Evolutionary conservation across 2,888 invertebrate genomes (phyloP).

Genomic region (Helicoverpa assulta): DNA sequence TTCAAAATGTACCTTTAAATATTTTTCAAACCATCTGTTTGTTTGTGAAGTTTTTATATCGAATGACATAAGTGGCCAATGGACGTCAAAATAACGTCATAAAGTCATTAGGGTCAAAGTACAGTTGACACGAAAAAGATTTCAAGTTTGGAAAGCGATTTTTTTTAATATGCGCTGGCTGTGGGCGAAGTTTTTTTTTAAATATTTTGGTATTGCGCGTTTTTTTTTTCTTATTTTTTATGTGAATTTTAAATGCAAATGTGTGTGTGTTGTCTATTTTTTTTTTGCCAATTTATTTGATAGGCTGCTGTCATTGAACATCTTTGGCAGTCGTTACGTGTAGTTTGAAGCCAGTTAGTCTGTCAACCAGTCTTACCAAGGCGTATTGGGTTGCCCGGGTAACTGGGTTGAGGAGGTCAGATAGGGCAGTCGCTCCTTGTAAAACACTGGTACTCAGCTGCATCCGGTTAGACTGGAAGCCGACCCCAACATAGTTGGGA

Average conservation of each 20-base stretch:
- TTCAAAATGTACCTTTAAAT: background rate
- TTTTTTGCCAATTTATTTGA: too few species aligned
- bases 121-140: conserved; percentile 30
- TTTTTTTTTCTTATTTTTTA: background rate
- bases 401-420: too few species aligned
- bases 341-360: too few species aligned
- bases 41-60: background rate
- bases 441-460: too few species aligned
- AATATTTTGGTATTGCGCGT: background rate
- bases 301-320: too few species aligned
- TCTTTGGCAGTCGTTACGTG: too few species aligned
- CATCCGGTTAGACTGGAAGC: too few species aligned
- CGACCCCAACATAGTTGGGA: too few species aligned
- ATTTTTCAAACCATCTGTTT: conserved; percentile 6
- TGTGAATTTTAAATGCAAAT: background rate
- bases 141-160: conserved; percentile 28
- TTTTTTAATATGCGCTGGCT: conserved; percentile 17
- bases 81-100: conserved; percentile 23
- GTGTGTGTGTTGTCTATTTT: background rate
- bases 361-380: too few species aligned
- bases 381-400: too few species aligned
- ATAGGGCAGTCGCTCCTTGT: too few species aligned
- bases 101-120: conserved; percentile 30
- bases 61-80: conserved; percentile 6
- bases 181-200: background rate